phyloP scores from a whole-genome alignment of 2,113 vertebrate genomes.

The Brachyhypopomus occidentalis region DNA sequence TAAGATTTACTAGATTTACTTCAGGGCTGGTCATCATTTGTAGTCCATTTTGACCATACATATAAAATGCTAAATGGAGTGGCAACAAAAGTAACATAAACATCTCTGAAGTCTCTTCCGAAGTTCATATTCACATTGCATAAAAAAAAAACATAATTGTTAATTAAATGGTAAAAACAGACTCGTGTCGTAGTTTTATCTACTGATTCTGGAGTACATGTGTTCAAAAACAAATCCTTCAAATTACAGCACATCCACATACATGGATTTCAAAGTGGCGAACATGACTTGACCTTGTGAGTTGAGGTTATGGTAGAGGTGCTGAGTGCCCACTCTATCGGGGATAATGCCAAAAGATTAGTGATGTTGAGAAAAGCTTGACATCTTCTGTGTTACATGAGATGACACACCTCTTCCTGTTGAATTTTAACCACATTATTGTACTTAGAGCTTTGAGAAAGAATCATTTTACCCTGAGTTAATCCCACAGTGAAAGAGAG shows the following conservation, averaged over 20 bases:
- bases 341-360: constrained; percentile 45
- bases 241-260: constrained; percentile 40
- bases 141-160: neutral
- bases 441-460: constrained; percentile 37
- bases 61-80: neutral
- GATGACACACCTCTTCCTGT: constrained; percentile 57
- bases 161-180: neutral
- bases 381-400: constrained; percentile 50
- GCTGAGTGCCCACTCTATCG: constrained; percentile 13
- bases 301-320: constrained; percentile 45
- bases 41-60: neutral
- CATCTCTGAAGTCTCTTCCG: neutral
- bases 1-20: constrained; percentile 21
- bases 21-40: neutral
- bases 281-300: constrained; percentile 41
- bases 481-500: constrained; percentile 57
- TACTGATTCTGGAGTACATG: constrained; percentile 6
- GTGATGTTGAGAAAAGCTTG: constrained; percentile 31
- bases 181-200: neutral
- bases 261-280: too few relatives aligned
- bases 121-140: neutral
- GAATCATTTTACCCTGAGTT: constrained; percentile 49
- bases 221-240: constrained; percentile 11
- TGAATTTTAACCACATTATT: constrained; percentile 38
- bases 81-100: neutral